These are phyloP conservation scores for Podarcis muralis DNA, from an alignment of 2,113 vertebrate species.

Conservation along the genomic window DNA sequence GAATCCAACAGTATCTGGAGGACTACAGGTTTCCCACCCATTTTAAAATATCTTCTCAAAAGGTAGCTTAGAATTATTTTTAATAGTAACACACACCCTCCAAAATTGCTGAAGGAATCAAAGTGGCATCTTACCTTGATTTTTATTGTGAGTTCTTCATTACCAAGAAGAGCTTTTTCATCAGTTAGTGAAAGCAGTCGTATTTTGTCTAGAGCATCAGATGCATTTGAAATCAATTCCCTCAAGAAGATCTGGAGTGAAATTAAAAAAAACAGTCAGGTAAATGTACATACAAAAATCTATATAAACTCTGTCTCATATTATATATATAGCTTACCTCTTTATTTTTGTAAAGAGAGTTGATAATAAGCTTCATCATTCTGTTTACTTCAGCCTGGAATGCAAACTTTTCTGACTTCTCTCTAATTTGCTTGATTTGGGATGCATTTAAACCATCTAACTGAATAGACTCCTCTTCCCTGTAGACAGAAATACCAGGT, in stretches of 20 bases:
- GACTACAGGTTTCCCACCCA: too few species aligned
- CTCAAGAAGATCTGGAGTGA: constrained; percentile 89
- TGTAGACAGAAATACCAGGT: constrained; percentile 53
- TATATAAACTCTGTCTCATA: not conserved
- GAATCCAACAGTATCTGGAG: too few species aligned
- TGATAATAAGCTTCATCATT: constrained; percentile 99
- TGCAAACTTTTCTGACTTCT: constrained; percentile 95
- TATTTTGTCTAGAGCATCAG: constrained; percentile 94
- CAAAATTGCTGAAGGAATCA: not conserved
- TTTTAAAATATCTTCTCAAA: not conserved
- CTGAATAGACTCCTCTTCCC: constrained; percentile 97
- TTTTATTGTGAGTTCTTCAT: constrained; percentile 92
- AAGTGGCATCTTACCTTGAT: constrained; percentile 83
- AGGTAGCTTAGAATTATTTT: not conserved
- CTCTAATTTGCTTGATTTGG: constrained; percentile 95
- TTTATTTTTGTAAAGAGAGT: constrained; percentile 98
- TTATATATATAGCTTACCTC: constrained; percentile 81
- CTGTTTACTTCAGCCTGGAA: constrained; percentile 99
- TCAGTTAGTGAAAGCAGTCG: constrained; percentile 89
- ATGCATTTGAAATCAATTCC: constrained; percentile 94
- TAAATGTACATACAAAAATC: not conserved
- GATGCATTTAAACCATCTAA: constrained; percentile 95
- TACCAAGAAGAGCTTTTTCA: constrained; percentile 84
- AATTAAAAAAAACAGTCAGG: constrained; percentile 26
- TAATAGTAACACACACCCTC: not conserved